Evolutionary conservation across 2,888 invertebrate genomes (phyloP).

Genomic region (Thymelicus lineola): DNA sequence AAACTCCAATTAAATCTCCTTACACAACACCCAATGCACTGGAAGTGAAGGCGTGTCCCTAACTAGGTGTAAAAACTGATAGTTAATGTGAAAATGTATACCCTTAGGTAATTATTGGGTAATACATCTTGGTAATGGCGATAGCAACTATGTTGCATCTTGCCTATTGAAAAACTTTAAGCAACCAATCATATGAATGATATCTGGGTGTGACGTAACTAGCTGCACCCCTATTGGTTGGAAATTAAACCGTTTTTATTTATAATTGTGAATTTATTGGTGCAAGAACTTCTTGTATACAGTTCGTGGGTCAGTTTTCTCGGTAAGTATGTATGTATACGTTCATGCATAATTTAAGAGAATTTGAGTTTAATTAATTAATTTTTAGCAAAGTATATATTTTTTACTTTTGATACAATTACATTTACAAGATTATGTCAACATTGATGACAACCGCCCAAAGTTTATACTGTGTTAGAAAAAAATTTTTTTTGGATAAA

Average conservation of each 20-base stretch:
- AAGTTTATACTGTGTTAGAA: too few species aligned
- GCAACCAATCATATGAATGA: slow-evolving; percentile 14
- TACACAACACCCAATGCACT: background rate
- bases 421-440: too few species aligned
- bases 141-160: slow-evolving; percentile 4
- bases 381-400: too few species aligned
- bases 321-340: too few species aligned
- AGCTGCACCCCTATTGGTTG: background rate
- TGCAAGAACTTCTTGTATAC: background rate
- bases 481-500: too few species aligned
- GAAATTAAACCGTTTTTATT: background rate
- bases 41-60: slow-evolving; percentile 1
- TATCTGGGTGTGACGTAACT: background rate
- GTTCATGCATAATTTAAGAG: too few species aligned
- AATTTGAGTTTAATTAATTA: too few species aligned
- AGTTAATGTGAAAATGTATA: slow-evolving; percentile 14
- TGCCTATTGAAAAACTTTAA: background rate
- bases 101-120: slow-evolving; percentile 16
- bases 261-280: slow-evolving; percentile 12
- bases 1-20: slow-evolving; percentile 2
- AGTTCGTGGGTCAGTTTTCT: too few species aligned
- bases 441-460: too few species aligned
- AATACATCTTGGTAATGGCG: slow-evolving; percentile 1
- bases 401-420: too few species aligned
- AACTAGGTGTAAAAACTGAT: background rate